A percentile compares a stretch with the other conserved stretches of the same genome.
Evolutionary conservation across 2,797 vertebrate species (phyloP).

Genomic region (Melopsittacus undulatus): DNA sequence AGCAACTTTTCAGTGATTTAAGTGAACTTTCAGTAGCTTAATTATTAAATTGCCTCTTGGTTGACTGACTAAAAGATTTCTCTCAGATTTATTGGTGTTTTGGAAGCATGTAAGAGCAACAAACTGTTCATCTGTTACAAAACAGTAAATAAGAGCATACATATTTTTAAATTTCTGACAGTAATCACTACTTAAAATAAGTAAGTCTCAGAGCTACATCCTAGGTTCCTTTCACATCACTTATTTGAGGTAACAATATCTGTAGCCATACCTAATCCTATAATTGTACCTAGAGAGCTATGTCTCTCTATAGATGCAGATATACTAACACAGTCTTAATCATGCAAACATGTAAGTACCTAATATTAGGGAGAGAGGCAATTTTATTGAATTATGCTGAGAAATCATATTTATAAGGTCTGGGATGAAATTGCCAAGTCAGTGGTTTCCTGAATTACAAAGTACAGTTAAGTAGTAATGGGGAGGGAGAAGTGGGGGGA

Average conservation of each 20-base stretch:
- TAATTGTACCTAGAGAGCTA: not conserved
- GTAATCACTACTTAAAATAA: not conserved
- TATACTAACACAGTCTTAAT: not conserved
- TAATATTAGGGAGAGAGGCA: not conserved
- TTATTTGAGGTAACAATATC: not conserved
- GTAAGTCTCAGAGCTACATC: not conserved
- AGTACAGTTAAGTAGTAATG: not conserved
- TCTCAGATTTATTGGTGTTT: not conserved
- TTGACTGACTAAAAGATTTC: not conserved
- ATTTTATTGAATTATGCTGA: not conserved
- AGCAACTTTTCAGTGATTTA: not conserved
- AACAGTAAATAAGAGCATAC: not conserved
- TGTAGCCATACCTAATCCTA: not conserved
- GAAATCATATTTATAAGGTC: not conserved
- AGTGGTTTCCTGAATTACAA: not conserved
- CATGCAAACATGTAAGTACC: not conserved
- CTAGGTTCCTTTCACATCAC: not conserved
- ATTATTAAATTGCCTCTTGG: not conserved
- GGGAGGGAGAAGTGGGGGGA: fast-evolving
- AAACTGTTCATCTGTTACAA: not conserved
- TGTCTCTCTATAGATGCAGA: not conserved
- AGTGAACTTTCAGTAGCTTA: not conserved
- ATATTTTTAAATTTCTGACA: not conserved
- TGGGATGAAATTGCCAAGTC: not conserved
- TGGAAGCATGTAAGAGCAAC: not conserved